Evolutionary conservation across 2,113 vertebrate genomes (phyloP).

Genomic region (Prolemur simus): DNA sequence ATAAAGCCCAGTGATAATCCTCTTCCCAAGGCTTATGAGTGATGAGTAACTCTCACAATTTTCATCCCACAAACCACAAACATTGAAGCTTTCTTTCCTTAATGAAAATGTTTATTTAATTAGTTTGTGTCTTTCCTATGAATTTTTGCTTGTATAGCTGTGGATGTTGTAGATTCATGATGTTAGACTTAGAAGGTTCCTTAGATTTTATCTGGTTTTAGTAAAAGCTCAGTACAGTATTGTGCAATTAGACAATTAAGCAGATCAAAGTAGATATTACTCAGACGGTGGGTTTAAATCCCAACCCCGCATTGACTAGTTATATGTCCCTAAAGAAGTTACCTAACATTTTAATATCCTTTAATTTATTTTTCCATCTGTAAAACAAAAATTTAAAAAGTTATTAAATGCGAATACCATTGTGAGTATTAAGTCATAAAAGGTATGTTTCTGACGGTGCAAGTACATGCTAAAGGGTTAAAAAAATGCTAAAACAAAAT

Average conservation of each 20-base stretch:
- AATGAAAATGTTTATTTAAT: neutral
- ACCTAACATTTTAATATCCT: neutral
- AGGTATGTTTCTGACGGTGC: neutral
- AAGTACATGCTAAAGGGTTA: neutral
- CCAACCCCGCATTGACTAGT: neutral
- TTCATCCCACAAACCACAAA: neutral
- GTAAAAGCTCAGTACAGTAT: neutral
- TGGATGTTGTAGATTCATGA: neutral
- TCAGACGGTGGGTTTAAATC: neutral
- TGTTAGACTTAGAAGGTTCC: neutral
- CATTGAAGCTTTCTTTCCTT: neutral
- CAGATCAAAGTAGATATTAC: neutral
- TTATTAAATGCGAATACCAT: neutral
- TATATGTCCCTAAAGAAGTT: neutral
- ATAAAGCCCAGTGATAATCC: neutral
- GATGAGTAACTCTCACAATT: neutral
- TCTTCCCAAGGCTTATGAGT: neutral
- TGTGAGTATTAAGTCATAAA: neutral
- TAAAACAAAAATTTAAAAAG: neutral
- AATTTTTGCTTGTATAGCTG: neutral
- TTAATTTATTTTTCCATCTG: neutral
- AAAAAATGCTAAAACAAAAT: conserved; percentile 18
- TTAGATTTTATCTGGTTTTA: neutral
- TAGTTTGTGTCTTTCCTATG: neutral
- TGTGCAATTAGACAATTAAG: neutral